Conservation (phyloP, 2,888 invertebrate species). For the Harpalus rubripes region DNA sequence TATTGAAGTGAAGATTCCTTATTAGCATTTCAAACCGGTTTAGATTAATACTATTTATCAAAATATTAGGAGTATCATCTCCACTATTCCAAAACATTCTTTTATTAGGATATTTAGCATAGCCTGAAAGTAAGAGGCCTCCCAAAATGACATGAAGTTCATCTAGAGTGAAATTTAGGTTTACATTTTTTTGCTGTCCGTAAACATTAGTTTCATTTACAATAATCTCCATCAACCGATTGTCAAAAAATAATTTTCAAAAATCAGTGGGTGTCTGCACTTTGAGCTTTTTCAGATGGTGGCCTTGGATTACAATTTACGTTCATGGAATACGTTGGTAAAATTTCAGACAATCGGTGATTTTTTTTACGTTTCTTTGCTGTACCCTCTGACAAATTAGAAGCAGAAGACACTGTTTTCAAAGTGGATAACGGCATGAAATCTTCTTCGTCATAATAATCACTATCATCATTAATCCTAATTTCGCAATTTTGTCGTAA, state of each 20-base stretch:
- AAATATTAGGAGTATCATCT: conserved; percentile 66
- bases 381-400: no score
- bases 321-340: no score
- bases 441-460: no score
- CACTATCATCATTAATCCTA: no score
- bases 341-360: no score
- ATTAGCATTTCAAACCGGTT: conserved; percentile 65
- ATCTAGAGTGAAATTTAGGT: conserved; percentile 58
- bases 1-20: background rate
- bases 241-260: conserved; percentile 66
- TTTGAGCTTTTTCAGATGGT: background rate
- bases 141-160: conserved; percentile 68
- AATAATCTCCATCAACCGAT: conserved; percentile 52
- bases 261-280: conserved; percentile 36
- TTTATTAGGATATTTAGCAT: conserved; percentile 68
- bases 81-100: conserved; percentile 67
- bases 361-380: no score
- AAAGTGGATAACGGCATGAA: no score
- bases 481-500: no score
- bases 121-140: conserved; percentile 67
- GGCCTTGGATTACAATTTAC: background rate
- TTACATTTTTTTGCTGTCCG: conserved; percentile 66
- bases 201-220: conserved; percentile 64
- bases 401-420: no score
- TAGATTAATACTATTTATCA: conserved; percentile 66